Conservation (phyloP, 2,888 invertebrate species). For the Rhorus exstirpatorius region DNA sequence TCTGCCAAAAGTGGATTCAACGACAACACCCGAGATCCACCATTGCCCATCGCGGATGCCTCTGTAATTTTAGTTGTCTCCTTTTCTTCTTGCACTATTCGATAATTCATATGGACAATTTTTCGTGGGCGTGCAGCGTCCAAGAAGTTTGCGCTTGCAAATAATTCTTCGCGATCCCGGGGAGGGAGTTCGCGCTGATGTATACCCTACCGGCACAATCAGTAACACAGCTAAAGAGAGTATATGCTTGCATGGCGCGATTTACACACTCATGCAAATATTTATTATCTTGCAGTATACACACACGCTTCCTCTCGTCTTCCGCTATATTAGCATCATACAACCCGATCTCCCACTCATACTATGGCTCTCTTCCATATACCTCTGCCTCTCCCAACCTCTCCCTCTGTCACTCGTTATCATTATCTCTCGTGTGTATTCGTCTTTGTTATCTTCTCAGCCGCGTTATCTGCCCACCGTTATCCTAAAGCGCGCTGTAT, state of each 20-base stretch:
- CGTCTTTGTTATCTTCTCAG: constrained; percentile 65
- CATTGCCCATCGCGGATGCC: no score
- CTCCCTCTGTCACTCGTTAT: constrained; percentile 19
- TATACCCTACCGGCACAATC: constrained; percentile 32
- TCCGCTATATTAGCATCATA: constrained; percentile 69
- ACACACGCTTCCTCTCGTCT: constrained; percentile 60
- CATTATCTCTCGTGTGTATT: constrained; percentile 55
- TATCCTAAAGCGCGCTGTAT: constrained; percentile 67
- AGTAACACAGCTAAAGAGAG: constrained; percentile 33
- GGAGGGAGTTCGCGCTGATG: constrained; percentile 1
- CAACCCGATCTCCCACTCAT: constrained; percentile 68
- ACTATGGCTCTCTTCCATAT: neutral
- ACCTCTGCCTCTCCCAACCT: neutral
- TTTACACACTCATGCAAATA: neutral
- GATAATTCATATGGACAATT: neutral
- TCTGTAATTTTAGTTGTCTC: neutral
- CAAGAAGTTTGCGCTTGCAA: neutral
- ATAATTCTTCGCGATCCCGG: constrained; percentile 35
- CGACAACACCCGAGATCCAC: neutral
- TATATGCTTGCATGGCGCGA: constrained; percentile 28
- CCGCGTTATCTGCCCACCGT: constrained; percentile 68
- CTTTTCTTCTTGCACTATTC: neutral
- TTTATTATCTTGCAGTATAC: constrained; percentile 38
- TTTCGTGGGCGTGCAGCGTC: constrained; percentile 31
- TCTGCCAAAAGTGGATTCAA: no score